Conservation (phyloP, 2,113 vertebrate species). For the Cochlearius cochlearius region DNA sequence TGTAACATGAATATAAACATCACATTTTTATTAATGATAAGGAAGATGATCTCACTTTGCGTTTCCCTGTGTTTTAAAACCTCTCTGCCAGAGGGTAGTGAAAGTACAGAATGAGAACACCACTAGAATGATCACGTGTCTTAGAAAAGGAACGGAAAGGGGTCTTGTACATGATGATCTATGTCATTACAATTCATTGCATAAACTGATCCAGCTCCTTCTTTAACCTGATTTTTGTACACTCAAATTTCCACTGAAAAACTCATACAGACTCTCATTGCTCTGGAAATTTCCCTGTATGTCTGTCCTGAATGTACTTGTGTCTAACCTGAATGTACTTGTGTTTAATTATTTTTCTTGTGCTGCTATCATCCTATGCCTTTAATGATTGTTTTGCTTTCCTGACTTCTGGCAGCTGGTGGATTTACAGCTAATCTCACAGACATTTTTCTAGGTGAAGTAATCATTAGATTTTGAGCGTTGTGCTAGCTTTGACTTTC, state of each 20-base stretch:
- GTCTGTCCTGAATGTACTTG: background rate
- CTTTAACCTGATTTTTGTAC: background rate
- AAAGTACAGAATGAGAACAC: background rate
- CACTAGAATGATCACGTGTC: background rate
- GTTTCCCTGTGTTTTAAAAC: background rate
- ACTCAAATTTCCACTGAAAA: background rate
- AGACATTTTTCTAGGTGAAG: background rate
- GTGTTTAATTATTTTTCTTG: background rate
- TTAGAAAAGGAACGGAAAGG: background rate
- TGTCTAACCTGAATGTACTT: background rate
- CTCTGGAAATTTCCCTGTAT: background rate
- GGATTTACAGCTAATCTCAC: background rate
- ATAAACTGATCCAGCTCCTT: background rate
- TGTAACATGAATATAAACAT: background rate
- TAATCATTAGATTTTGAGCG: background rate
- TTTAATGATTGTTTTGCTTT: background rate
- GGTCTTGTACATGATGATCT: background rate
- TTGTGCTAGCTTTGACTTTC: background rate
- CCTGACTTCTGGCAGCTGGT: background rate
- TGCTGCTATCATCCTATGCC: background rate
- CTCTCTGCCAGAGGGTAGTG: background rate
- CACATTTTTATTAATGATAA: background rate
- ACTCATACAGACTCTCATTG: background rate
- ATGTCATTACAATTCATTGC: background rate
- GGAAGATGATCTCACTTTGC: background rate